Conservation (phyloP, 2,888 invertebrate genomes). For the Lepidonotus clava region DNA sequence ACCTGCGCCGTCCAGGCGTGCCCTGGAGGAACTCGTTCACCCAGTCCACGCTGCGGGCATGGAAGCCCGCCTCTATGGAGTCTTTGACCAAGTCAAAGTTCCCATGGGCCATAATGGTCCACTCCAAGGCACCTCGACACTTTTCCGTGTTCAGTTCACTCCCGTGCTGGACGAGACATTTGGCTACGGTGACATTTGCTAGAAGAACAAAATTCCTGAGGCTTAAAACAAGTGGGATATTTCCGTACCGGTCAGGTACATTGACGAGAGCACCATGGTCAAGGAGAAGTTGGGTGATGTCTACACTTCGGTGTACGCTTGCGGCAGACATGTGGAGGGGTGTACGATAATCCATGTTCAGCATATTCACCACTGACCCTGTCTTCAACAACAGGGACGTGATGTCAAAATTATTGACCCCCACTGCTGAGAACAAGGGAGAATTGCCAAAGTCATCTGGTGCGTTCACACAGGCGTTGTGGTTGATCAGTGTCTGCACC, state of each 20-base stretch:
- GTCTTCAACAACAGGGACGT: neutral
- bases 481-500: neutral
- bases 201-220: slow-evolving; percentile 12
- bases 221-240: slow-evolving; percentile 33
- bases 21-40: slow-evolving; percentile 30
- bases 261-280: slow-evolving; percentile 53
- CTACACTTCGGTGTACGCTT: slow-evolving; percentile 39
- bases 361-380: slow-evolving; percentile 32
- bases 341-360: slow-evolving; percentile 10
- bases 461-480: slow-evolving; percentile 17
- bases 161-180: slow-evolving; percentile 43
- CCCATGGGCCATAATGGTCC: neutral
- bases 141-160: slow-evolving; percentile 47
- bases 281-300: slow-evolving; percentile 45
- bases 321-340: slow-evolving; percentile 49
- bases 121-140: neutral
- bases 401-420: slow-evolving; percentile 40
- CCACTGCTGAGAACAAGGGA: slow-evolving; percentile 33
- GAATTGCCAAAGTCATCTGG: slow-evolving; percentile 35
- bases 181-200: neutral
- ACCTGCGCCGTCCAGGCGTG: slow-evolving; percentile 44
- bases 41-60: slow-evolving; percentile 15
- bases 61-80: slow-evolving; percentile 29
- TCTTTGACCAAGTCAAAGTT: slow-evolving; percentile 30
- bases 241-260: slow-evolving; percentile 27